These are phyloP conservation scores for Drosophila ohnishii DNA, from an alignment of 1,140 invertebrate species.

Conservation along the genomic window DNA sequence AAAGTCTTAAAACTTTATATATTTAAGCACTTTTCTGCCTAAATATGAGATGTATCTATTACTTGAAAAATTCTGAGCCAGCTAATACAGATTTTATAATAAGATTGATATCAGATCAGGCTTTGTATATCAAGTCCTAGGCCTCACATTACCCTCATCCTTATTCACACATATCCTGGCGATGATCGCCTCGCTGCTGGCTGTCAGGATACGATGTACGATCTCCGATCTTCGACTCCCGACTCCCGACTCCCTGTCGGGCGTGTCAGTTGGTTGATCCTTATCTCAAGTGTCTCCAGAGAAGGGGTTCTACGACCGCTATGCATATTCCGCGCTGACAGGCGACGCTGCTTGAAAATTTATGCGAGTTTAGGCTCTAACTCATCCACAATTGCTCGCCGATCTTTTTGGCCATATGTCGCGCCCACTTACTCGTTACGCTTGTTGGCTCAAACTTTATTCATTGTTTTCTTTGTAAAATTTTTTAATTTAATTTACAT, in stretches of 20 bases:
- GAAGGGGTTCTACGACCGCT: constrained; percentile 37
- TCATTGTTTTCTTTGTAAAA: constrained; percentile 21
- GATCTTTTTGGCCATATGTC: constrained; percentile 54
- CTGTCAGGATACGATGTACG: constrained; percentile 6
- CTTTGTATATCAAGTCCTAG: not conserved
- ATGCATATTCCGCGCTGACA: constrained; percentile 43
- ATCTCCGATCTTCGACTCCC: not conserved
- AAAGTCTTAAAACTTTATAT: not conserved
- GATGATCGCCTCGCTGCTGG: constrained; percentile 8
- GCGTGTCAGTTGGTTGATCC: constrained; percentile 67
- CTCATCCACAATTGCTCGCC: constrained; percentile 47
- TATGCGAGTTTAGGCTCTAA: constrained; percentile 52
- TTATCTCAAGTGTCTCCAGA: constrained; percentile 66
- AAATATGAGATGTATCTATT: not conserved
- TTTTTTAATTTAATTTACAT: constrained; percentile 72
- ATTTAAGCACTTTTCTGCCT: not conserved
- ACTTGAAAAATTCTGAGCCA: not conserved
- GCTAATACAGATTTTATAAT: constrained; percentile 3
- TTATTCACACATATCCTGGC: constrained; percentile 14
- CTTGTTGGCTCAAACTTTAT: constrained; percentile 62
- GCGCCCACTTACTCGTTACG: constrained; percentile 59
- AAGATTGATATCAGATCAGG: not conserved
- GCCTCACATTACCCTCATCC: constrained; percentile 3
- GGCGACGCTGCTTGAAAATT: constrained; percentile 63
- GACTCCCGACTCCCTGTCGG: constrained; percentile 4